Evolutionary conservation across 2,888 invertebrate species (phyloP).

Genomic region (Lymantria monacha): DNA sequence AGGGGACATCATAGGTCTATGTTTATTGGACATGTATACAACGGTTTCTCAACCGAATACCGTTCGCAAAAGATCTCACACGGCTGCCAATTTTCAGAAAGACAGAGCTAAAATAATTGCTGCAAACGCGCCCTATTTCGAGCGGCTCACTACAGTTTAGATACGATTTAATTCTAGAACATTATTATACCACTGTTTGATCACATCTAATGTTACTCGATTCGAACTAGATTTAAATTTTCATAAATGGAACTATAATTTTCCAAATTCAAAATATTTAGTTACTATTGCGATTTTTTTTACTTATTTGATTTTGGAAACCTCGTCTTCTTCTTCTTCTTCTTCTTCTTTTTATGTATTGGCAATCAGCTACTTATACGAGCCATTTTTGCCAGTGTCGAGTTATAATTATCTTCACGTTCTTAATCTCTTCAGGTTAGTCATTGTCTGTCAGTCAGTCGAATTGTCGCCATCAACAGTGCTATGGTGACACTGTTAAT

Average conservation of each 20-base stretch:
- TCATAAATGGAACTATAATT: constrained; percentile 10
- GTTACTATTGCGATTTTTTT: no score
- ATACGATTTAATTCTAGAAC: constrained; percentile 74
- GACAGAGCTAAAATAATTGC: constrained; percentile 81
- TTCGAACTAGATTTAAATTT: constrained; percentile 17
- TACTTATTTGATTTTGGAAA: no score
- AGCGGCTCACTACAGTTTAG: constrained; percentile 68
- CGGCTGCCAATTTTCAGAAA: constrained; percentile 82
- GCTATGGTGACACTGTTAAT: no score
- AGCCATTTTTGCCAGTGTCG: no score
- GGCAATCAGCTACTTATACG: no score
- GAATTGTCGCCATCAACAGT: no score
- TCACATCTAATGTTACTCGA: constrained; percentile 31
- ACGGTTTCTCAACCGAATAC: constrained; percentile 81
- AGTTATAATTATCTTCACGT: no score
- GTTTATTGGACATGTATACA: constrained; percentile 56
- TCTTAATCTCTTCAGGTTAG: no score
- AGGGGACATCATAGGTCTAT: constrained; percentile 52
- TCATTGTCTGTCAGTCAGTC: no score
- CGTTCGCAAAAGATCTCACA: constrained; percentile 75
- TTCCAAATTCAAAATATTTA: background rate
- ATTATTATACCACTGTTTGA: constrained; percentile 60
- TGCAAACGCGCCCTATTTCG: constrained; percentile 79
- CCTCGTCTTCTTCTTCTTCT: no score
- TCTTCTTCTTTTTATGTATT: no score